Evolutionary conservation across 2,113 vertebrate species (phyloP).

Genomic region (Corythoichthys haematopterus): DNA sequence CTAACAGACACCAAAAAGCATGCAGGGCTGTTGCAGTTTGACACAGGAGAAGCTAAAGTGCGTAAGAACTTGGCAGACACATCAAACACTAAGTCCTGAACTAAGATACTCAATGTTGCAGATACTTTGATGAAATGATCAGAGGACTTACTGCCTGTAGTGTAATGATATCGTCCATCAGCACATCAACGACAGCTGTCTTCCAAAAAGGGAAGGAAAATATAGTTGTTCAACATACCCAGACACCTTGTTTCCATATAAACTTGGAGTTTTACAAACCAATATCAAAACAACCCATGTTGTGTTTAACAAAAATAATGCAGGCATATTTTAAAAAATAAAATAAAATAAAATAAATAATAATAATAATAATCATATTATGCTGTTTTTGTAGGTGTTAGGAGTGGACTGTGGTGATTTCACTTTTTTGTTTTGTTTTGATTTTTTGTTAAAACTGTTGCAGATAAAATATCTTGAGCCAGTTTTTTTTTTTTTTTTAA

Average conservation of each 20-base stretch:
- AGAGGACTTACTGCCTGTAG: slow-evolving; percentile 23
- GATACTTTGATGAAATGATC: slow-evolving; percentile 53
- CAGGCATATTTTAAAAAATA: too few species aligned
- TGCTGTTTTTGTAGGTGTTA: too few species aligned
- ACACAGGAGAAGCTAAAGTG: slow-evolving; percentile 48
- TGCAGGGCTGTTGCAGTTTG: slow-evolving; percentile 42
- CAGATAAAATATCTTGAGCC: neutral
- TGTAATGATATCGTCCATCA: slow-evolving; percentile 31
- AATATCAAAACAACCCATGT: neutral
- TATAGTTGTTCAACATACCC: neutral
- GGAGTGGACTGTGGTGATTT: too few species aligned
- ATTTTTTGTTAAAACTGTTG: neutral
- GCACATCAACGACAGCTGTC: slow-evolving; percentile 10
- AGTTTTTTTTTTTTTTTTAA: neutral
- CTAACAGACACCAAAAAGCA: slow-evolving; percentile 46
- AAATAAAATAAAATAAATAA: too few species aligned
- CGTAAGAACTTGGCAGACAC: slow-evolving; percentile 55
- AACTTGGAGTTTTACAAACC: neutral
- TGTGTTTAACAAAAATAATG: too few species aligned
- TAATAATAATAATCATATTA: too few species aligned
- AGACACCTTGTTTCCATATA: neutral
- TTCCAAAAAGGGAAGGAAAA: neutral
- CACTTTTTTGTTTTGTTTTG: too few species aligned
- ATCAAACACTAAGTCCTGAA: slow-evolving; percentile 60
- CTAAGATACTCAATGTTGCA: slow-evolving; percentile 66